phyloP scores from a whole-genome alignment of 2,888 invertebrate genomes.

The Himalopsyche japonica region DNA sequence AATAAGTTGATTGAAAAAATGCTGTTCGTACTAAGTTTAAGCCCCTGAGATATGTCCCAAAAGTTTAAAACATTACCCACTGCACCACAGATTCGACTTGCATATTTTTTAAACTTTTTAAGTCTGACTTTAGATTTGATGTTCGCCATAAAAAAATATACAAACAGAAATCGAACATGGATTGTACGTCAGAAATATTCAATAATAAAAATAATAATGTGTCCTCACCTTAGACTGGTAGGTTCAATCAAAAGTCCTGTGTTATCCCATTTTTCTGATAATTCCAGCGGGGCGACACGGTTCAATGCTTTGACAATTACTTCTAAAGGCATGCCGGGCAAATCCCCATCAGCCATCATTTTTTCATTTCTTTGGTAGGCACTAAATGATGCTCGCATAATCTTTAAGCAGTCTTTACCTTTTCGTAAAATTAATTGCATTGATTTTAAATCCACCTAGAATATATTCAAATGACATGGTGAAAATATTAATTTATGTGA shows the following conservation, averaged over 20 bases:
- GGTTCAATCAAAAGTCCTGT: slow-evolving; percentile 91
- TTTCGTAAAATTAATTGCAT: background rate
- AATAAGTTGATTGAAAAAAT: too few species aligned
- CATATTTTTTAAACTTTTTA: too few species aligned
- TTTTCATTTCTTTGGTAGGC: background rate
- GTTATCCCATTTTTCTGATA: slow-evolving; percentile 93
- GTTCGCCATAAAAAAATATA: too few species aligned
- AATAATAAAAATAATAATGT: background rate
- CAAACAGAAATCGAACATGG: too few species aligned
- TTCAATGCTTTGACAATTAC: slow-evolving; percentile 65
- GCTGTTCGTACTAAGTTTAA: too few species aligned
- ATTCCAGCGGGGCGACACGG: slow-evolving; percentile 67
- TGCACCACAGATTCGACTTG: too few species aligned
- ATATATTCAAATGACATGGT: background rate
- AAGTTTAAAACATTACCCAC: too few species aligned
- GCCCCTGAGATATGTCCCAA: too few species aligned
- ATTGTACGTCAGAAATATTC: too few species aligned
- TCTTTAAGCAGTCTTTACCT: background rate
- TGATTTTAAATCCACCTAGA: background rate
- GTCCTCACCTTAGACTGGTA: slow-evolving; percentile 54
- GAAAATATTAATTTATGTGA: too few species aligned
- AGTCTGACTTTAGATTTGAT: too few species aligned
- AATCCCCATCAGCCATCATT: slow-evolving; percentile 5
- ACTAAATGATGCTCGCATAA: background rate
- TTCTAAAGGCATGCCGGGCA: slow-evolving; percentile 52